A percentile compares a stretch with the other conserved stretches of the same genome.
Evolutionary conservation across 1,140 invertebrate genomes (phyloP).

Genomic region (Drosophila lowei): DNA sequence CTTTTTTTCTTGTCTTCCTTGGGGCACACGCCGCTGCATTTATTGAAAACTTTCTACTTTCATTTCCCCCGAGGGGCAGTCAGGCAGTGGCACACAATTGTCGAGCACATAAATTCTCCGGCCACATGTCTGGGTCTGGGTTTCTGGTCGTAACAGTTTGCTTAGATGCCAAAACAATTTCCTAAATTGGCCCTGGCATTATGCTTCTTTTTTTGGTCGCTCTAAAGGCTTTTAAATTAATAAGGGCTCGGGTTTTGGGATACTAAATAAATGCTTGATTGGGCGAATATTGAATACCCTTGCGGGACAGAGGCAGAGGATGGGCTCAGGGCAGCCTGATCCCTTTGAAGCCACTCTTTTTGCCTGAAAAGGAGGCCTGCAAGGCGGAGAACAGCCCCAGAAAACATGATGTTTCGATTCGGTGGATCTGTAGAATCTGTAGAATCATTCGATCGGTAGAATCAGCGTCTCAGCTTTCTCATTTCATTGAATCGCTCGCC

Average conservation of each 20-base stretch:
- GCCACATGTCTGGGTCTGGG: conserved; percentile 52
- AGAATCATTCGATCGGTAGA: too few relatives aligned
- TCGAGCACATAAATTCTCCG: conserved; percentile 53
- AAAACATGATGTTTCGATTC: too few relatives aligned
- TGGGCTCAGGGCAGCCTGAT: too few relatives aligned
- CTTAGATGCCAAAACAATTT: conserved; percentile 67
- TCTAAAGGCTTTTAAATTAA: conserved; percentile 63
- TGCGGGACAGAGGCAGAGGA: neutral
- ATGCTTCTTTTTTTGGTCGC: conserved; percentile 31
- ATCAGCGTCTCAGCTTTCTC: too few relatives aligned
- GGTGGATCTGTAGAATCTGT: too few relatives aligned
- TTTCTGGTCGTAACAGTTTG: conserved; percentile 56
- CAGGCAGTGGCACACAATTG: conserved; percentile 30
- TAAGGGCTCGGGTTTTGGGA: conserved; percentile 6
- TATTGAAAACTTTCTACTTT: conserved; percentile 40
- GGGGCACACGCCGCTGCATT: conserved; percentile 27
- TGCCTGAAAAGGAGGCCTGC: too few relatives aligned
- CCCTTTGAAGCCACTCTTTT: too few relatives aligned
- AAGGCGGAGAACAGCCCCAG: too few relatives aligned
- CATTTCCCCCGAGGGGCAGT: too few relatives aligned
- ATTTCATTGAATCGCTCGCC: too few relatives aligned
- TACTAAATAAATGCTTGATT: conserved; percentile 1
- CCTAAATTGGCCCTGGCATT: conserved; percentile 61
- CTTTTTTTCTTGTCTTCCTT: conserved; percentile 30
- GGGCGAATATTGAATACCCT: conserved; percentile 39